A percentile compares a stretch with the other conserved stretches of the same genome.
These are phyloP conservation scores for Odontocolon sp. DNA, from an alignment of 2,888 invertebrate genomes.

Conservation along the genomic window DNA sequence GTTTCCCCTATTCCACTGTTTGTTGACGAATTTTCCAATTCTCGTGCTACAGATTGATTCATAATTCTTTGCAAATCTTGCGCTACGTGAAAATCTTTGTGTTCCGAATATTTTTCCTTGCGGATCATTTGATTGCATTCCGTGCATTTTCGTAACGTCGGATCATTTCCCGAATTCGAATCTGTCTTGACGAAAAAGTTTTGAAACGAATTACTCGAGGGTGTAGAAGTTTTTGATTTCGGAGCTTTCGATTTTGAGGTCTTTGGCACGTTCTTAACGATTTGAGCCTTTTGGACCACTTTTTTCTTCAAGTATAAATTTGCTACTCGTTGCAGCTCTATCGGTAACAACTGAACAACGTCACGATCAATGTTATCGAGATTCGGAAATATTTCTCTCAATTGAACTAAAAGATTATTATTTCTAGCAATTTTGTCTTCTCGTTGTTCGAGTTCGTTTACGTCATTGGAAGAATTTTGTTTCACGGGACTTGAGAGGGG, in stretches of 20 bases:
- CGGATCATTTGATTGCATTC: conserved; percentile 87
- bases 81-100: conserved; percentile 93
- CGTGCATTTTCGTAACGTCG: conserved; percentile 83
- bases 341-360: conserved; percentile 78
- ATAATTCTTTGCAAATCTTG: conserved; percentile 87
- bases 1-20: conserved; percentile 42
- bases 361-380: conserved; percentile 78
- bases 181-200: conserved; percentile 82
- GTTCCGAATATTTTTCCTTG: conserved; percentile 86
- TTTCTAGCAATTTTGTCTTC: conserved; percentile 3
- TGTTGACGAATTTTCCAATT: conserved; percentile 1
- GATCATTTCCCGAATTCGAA: conserved; percentile 69
- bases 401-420: conserved; percentile 59
- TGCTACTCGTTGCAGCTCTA: conserved; percentile 77
- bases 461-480: conserved; percentile 3
- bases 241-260: conserved; percentile 48
- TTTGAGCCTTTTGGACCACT: conserved; percentile 33
- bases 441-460: background rate
- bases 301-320: conserved; percentile 66
- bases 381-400: conserved; percentile 81
- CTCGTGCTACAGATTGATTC: conserved; percentile 79
- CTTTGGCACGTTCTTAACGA: conserved; percentile 59
- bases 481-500: background rate
- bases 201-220: conserved; percentile 67
- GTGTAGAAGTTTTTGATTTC: conserved; percentile 61